These are phyloP conservation scores for Pristionchus entomophagus DNA, from an alignment of 2,888 invertebrate species.

Conservation along the genomic window DNA sequence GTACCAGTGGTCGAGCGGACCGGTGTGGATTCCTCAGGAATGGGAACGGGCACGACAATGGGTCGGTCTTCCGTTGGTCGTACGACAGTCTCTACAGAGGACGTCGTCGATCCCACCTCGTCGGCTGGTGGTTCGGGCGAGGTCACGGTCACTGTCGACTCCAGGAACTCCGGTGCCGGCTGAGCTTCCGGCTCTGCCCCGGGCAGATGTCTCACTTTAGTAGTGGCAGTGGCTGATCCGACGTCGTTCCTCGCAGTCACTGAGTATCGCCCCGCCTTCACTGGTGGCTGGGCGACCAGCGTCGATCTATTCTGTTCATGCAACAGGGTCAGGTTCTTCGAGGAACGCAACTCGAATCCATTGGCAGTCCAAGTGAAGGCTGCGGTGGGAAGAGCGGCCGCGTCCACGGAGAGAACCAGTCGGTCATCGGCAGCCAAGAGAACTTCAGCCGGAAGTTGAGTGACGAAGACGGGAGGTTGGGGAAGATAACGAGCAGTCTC, in stretches of 20 bases:
- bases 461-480: constrained; percentile 62
- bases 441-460: constrained; percentile 51
- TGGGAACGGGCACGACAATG: constrained; percentile 48
- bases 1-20: constrained; percentile 45
- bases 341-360: constrained; percentile 76
- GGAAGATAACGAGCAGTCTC: constrained; percentile 61
- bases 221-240: constrained; percentile 59
- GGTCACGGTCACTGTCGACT: constrained; percentile 62
- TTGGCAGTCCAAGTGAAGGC: constrained; percentile 78
- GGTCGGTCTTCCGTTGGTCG: constrained; percentile 49
- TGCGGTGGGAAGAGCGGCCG: constrained; percentile 70
- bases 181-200: constrained; percentile 55
- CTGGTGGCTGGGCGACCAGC: constrained; percentile 68
- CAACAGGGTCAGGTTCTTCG: constrained; percentile 58
- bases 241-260: constrained; percentile 68
- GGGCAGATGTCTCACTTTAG: constrained; percentile 58
- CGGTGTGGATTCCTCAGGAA: constrained; percentile 53
- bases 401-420: constrained; percentile 69
- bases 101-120: constrained; percentile 48
- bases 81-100: constrained; percentile 61
- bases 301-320: constrained; percentile 70
- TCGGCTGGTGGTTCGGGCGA: constrained; percentile 48
- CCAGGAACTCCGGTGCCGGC: constrained; percentile 57
- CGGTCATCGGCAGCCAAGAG: constrained; percentile 60
- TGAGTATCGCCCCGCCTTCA: constrained; percentile 69